A percentile compares a stretch with the other conserved stretches of the same genome.
These are phyloP conservation scores for Drosophila merina DNA, from an alignment of 2,888 invertebrate genomes.

Conservation along the genomic window DNA sequence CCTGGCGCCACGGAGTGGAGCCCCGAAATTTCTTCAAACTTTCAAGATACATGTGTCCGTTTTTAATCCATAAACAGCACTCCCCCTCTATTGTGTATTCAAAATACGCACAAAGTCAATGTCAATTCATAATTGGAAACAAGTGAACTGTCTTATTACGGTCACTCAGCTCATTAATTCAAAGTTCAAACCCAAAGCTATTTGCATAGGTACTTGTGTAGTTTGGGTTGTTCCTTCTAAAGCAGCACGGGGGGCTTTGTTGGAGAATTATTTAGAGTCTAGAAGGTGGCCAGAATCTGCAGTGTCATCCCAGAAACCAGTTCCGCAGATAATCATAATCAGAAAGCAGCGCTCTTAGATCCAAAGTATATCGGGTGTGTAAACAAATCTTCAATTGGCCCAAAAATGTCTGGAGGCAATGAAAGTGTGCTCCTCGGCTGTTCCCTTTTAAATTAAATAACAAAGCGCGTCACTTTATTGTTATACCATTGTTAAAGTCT, in stretches of 20 bases:
- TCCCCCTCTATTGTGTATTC: neutral
- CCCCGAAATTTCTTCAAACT: neutral
- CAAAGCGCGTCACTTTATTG: neutral
- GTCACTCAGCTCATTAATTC: slow-evolving; percentile 2
- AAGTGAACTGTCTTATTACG: neutral
- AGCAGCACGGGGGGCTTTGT: neutral
- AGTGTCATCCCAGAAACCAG: slow-evolving; percentile 23
- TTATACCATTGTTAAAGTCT: neutral
- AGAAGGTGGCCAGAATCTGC: slow-evolving; percentile 8
- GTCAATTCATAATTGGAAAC: neutral
- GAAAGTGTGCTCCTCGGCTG: slow-evolving; percentile 25
- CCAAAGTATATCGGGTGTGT: slow-evolving; percentile 3
- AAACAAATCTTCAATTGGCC: slow-evolving; percentile 15
- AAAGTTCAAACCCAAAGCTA: neutral
- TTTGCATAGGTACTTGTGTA: neutral
- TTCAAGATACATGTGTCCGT: neutral
- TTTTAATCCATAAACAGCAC: neutral
- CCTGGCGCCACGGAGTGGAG: neutral
- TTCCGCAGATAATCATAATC: slow-evolving; percentile 9
- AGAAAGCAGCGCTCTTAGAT: neutral
- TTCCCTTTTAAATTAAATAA: slow-evolving; percentile 5
- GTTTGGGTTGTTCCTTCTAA: neutral
- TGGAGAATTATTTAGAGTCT: neutral
- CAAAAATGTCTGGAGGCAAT: slow-evolving; percentile 33
- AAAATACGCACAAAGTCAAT: neutral